Percentiles rank a stretch among this genome's conserved stretches.
Conservation (phyloP, 2,113 vertebrate genomes). For the Ploceus nigricollis region DNA sequence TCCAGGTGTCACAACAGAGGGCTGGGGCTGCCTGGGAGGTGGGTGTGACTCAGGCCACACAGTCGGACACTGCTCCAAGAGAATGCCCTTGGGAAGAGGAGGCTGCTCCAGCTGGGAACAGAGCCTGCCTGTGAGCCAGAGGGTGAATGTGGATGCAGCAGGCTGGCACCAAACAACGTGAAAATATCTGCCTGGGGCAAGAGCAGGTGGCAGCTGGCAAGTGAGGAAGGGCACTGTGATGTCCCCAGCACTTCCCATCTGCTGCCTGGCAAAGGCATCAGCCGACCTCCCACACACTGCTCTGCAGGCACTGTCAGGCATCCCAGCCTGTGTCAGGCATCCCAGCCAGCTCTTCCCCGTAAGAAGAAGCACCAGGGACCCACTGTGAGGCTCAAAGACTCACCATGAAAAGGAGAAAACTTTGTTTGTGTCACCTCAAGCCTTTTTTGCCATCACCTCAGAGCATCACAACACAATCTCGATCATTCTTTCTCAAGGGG, state of each 20-base stretch:
- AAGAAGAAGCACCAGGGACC: neutral
- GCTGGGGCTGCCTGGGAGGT: neutral
- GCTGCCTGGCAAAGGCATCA: constrained; percentile 13
- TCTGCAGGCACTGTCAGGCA: neutral
- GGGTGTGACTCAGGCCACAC: neutral
- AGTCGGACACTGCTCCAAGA: neutral
- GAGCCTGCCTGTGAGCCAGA: neutral
- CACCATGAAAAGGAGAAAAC: neutral
- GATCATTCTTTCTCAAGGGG: neutral
- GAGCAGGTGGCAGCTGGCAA: constrained; percentile 46
- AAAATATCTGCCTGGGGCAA: neutral
- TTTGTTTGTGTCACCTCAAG: neutral
- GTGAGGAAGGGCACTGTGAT: neutral
- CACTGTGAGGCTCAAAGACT: neutral
- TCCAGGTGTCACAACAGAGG: neutral
- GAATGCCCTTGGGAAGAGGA: neutral
- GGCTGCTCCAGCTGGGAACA: neutral
- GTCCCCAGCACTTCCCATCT: neutral
- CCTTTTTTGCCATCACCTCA: neutral
- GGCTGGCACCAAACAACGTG: neutral
- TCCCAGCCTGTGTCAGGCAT: neutral
- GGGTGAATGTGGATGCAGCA: neutral
- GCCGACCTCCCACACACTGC: neutral
- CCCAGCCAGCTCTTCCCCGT: neutral
- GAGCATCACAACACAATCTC: neutral